Evolutionary conservation across 2,797 vertebrate species (phyloP), one percentile per base, ranked within the genome.

Genomic region (Hemitrygon akajei): DNA sequence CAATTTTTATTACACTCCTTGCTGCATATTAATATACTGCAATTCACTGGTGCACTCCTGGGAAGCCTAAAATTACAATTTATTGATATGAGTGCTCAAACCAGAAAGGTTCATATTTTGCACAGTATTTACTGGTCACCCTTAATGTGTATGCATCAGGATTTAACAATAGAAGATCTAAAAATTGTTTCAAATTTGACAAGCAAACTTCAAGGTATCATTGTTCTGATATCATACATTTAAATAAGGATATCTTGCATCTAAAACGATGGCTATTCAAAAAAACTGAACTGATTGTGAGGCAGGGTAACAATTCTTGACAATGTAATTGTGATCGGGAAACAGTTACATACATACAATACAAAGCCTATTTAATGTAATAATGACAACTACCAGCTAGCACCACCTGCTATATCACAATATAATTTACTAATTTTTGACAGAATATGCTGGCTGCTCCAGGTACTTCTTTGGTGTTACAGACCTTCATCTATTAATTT

Each of bases 1-100:
- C 71, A 93, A 30, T n/a, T 93, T 93, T 76, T 93, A 93, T 76
- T 56, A 71, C 91, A 93, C 71, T 30, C 56, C 91, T 93, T 56
- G 58, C 47, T 93, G 91, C 73, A 93, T 56, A 93, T 93, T 76
- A 93, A 93, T 93, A 93, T 18, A 73, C 37, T 93, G 71, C 71
- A 93, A 76, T 37, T 2, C 4, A 73, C 69, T 71, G 69, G 22
- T 56, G 25, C 40, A 76, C 71, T 75, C 37, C 1, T 7, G 14
- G 71, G 40, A 73, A 9, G 14, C 71, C 91, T 56, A 27, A 76
- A 18, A 76, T 93, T 56, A 58, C 58, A 58, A 40, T 12, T 93
- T 76, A 93, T 93, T 93, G 40, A 93, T 76, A 56, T n/a, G 11
- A 40, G 40, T 75, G 4, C 25, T 75, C 91, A 92, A 69, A 92